Evolutionary conservation across 2,113 vertebrate species (phyloP), one percentile per base, ranked within the genome.

Genomic region (Todiramphus saurophagus): DNA sequence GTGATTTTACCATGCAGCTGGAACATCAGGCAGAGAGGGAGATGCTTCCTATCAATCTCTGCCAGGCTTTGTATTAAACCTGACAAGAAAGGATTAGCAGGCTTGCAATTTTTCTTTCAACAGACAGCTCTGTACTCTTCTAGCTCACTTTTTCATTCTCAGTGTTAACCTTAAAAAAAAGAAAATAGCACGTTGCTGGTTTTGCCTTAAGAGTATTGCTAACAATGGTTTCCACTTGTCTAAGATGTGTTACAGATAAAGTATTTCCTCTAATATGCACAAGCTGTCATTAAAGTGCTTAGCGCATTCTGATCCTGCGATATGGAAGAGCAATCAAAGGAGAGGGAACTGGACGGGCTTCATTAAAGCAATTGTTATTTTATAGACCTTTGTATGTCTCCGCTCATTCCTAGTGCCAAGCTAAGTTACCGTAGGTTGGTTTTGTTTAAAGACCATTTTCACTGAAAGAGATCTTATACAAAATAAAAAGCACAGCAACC

Each of bases 81-180:
- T 82, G 80, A 78, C 74, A 90, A 60, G 66, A 81, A 83, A 77
- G 63, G 59, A 91, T 83, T 90, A 87, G 59, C 80, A 85, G 58
- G 23, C 63, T 80, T 76, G 76, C 33, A 56, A 72, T 85, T 89
- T 87, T 96, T 87, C 66, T 90, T 93, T 83, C 90, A 79, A 10
- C 37, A 82, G 79, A 75, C 66, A 84, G 58, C 67, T 78, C 68
- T 66, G 60, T 50, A n/a, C 73, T 64, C 64, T 66, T 44, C 51
- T 12, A 59, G 35, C 67, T 90, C 66, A 41, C 33, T 48, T 92
- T 68, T 70, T 24, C 19, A 58, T 81, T 84, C 56, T 53, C 21
- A 13, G 41, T 0, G 0, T n/a, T 94, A 77, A 81, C 64, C 51
- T 83, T 81, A 55, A 59, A 88, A 41, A 41, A 75, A 88, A 81